phyloP scores from a whole-genome alignment of 2,888 invertebrate species.

The Tribolium freemani region DNA sequence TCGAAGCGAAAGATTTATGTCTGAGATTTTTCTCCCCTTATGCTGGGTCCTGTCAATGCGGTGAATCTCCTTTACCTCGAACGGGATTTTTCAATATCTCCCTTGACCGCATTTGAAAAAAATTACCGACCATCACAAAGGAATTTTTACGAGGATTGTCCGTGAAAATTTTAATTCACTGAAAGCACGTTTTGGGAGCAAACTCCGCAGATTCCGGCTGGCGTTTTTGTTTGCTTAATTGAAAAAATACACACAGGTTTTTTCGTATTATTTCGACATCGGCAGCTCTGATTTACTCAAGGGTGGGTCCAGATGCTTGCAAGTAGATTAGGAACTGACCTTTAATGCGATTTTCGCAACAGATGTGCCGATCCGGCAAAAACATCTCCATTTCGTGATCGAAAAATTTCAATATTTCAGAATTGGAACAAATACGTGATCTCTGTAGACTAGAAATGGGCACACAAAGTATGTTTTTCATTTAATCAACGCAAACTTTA shows the following conservation, averaged over 20 bases:
- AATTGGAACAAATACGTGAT: neutral
- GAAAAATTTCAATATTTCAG: neutral
- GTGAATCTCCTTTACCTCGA: constrained; percentile 50
- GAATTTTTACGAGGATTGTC: constrained; percentile 33
- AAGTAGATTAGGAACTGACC: constrained; percentile 14
- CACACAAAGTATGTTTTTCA: no score
- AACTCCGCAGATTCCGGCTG: no score
- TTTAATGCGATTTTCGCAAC: constrained; percentile 17
- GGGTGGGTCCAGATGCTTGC: neutral
- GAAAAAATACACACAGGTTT: constrained; percentile 20
- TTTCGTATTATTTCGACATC: neutral
- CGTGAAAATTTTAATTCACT: constrained; percentile 26
- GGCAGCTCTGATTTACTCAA: neutral
- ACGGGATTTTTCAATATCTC: constrained; percentile 48
- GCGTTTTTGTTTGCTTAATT: constrained; percentile 26
- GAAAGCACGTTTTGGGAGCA: no score
- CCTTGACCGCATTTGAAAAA: constrained; percentile 35
- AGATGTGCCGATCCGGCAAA: constrained; percentile 3
- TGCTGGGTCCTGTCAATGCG: constrained; percentile 49
- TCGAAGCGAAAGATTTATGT: constrained; percentile 53
- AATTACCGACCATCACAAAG: constrained; percentile 17
- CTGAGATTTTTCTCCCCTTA: constrained; percentile 49
- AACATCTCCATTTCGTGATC: neutral
- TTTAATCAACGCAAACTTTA: no score
- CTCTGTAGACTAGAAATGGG: neutral